phyloP scores from a whole-genome alignment of 2,113 vertebrate species.

The Gambusia holbrooki region DNA sequence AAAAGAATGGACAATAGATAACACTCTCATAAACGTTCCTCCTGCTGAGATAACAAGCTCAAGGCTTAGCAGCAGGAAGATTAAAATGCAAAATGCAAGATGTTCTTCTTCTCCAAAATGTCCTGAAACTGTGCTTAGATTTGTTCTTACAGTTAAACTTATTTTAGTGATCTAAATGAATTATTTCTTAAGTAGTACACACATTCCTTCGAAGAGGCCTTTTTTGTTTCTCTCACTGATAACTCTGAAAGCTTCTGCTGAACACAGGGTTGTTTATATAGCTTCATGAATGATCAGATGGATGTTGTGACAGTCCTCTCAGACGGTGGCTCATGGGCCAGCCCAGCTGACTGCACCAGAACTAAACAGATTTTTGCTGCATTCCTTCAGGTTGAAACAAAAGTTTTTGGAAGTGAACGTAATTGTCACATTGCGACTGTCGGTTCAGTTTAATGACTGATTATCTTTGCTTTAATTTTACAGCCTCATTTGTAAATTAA shows the following conservation, averaged over 20 bases:
- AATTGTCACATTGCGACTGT: not conserved
- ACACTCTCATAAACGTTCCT: not conserved
- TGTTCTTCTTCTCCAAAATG: not conserved
- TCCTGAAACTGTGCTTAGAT: not conserved
- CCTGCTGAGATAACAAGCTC: not conserved
- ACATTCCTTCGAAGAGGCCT: too few species aligned
- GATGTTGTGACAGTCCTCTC: constrained; percentile 1
- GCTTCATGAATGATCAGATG: not conserved
- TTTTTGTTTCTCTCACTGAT: not conserved
- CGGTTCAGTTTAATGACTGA: not conserved
- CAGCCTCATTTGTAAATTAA: constrained; percentile 2
- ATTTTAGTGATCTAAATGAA: not conserved
- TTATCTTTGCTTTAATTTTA: constrained; percentile 13
- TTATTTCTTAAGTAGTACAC: not conserved
- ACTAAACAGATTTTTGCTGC: constrained; percentile 15
- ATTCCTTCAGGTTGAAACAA: constrained; percentile 3
- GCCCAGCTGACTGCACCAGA: constrained; percentile 6
- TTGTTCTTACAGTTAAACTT: not conserved
- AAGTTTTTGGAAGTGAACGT: not conserved
- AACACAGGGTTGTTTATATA: not conserved
- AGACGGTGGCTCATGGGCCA: not conserved
- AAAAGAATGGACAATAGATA: not conserved
- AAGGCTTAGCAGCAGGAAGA: not conserved
- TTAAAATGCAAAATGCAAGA: not conserved
- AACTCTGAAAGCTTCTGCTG: not conserved